Evolutionary conservation across 2,113 vertebrate species (phyloP).

Genomic region (Cyprichromis sp.): DNA sequence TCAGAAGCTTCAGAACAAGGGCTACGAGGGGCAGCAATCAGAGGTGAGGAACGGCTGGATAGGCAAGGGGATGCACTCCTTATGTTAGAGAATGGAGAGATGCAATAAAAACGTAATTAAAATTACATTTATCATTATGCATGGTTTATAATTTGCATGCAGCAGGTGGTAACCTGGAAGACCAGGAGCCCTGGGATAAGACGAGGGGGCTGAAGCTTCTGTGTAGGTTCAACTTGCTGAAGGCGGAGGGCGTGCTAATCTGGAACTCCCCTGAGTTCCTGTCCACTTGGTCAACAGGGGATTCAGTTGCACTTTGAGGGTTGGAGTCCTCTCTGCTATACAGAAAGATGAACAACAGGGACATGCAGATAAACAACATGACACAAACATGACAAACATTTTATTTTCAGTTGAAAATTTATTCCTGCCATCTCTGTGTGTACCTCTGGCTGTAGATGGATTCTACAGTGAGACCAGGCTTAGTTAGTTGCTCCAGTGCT

Average conservation of each 20-base stretch:
- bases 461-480: slow-evolving; percentile 63
- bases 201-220: slow-evolving; percentile 82
- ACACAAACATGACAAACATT: neutral
- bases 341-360: neutral
- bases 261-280: slow-evolving; percentile 77
- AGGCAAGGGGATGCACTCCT: slow-evolving; percentile 85
- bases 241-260: slow-evolving; percentile 92
- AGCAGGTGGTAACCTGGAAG: slow-evolving; percentile 83
- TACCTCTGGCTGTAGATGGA: slow-evolving; percentile 69
- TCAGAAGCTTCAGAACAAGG: slow-evolving; percentile 65
- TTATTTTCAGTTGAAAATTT: neutral
- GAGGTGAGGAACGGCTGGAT: slow-evolving; percentile 84
- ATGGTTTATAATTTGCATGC: neutral
- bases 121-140: neutral
- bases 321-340: slow-evolving; percentile 72
- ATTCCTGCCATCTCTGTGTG: neutral
- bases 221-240: slow-evolving; percentile 84
- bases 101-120: neutral
- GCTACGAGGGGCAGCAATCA: slow-evolving; percentile 63
- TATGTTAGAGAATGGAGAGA: neutral
- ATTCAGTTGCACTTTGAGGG: slow-evolving; percentile 67
- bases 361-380: neutral
- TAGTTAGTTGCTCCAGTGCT: slow-evolving; percentile 8
- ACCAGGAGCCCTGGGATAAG: slow-evolving; percentile 83
- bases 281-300: slow-evolving; percentile 74